These are phyloP conservation scores for Halichoeres trimaculatus DNA, from an alignment of 2,113 vertebrate genomes.

Conservation along the genomic window DNA sequence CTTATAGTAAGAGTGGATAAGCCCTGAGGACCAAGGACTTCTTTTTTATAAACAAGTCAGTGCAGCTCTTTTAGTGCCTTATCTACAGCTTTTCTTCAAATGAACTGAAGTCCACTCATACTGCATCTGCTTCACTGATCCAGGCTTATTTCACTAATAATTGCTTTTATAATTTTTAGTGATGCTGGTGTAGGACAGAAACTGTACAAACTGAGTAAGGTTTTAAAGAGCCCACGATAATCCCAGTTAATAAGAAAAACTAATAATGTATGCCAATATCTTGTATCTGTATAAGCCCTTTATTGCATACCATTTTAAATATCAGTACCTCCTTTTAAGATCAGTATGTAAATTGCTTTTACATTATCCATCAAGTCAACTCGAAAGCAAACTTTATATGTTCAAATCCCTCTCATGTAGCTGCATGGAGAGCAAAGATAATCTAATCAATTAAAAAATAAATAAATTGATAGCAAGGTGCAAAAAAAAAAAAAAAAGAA, in stretches of 20 bases:
- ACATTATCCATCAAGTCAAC: slow-evolving; percentile 20
- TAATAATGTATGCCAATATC: neutral
- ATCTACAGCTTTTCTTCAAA: slow-evolving; percentile 51
- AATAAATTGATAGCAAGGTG: slow-evolving; percentile 56
- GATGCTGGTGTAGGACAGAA: neutral
- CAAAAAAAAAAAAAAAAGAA: slow-evolving; percentile 87
- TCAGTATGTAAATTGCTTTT: slow-evolving; percentile 45
- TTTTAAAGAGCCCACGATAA: neutral
- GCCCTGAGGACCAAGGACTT: slow-evolving; percentile 62
- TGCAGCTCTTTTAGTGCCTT: slow-evolving; percentile 46
- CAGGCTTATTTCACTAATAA: slow-evolving; percentile 24
- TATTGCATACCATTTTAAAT: slow-evolving; percentile 9
- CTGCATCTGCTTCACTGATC: slow-evolving; percentile 27
- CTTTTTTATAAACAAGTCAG: slow-evolving; percentile 62
- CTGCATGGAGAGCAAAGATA: slow-evolving; percentile 71
- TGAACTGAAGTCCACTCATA: slow-evolving; percentile 32
- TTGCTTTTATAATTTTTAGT: slow-evolving; percentile 16
- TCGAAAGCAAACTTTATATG: slow-evolving; percentile 62
- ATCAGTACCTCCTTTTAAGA: slow-evolving; percentile 27
- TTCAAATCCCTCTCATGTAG: slow-evolving; percentile 54
- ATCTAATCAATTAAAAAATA: slow-evolving; percentile 80
- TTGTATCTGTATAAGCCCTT: neutral
- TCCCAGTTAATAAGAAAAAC: neutral
- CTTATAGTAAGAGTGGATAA: slow-evolving; percentile 66
- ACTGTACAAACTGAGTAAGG: neutral